phyloP scores from a whole-genome alignment of 2,888 invertebrate genomes.

The Antheraea assamensis region DNA sequence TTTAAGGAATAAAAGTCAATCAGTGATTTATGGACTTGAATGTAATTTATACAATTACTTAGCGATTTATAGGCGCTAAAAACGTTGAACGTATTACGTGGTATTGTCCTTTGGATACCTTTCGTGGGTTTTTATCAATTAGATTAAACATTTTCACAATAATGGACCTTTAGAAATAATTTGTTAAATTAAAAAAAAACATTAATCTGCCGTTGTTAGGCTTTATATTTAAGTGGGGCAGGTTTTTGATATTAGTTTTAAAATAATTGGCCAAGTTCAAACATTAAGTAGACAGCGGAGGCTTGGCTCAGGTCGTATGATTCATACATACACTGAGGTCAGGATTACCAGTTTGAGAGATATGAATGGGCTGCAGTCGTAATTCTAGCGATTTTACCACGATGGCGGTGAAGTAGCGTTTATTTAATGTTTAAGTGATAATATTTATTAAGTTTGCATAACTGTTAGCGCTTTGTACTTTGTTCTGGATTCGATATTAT shows the following conservation, averaged over 20 bases:
- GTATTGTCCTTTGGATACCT: too few species aligned
- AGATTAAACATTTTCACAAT: too few species aligned
- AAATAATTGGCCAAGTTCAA: conserved; percentile 32
- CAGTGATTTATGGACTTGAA: too few species aligned
- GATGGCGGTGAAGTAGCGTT: conserved; percentile 33
- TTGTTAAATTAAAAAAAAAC: too few species aligned
- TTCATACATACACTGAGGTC: conserved; percentile 61
- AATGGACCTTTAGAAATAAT: too few species aligned
- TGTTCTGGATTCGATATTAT: neutral
- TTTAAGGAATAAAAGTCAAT: too few species aligned
- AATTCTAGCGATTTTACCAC: conserved; percentile 43
- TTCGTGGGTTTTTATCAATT: too few species aligned
- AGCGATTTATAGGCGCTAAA: too few species aligned
- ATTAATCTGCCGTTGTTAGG: too few species aligned
- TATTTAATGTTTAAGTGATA: conserved; percentile 26
- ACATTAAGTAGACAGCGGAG: conserved; percentile 35
- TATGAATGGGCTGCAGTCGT: conserved; percentile 45
- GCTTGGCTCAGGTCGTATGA: conserved; percentile 62
- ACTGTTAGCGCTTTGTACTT: neutral
- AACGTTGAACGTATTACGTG: too few species aligned
- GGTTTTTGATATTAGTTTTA: neutral
- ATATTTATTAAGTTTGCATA: conserved; percentile 16
- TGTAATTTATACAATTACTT: too few species aligned
- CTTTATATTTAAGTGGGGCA: neutral
- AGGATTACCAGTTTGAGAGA: conserved; percentile 65